Base-by-base conservation (phyloP, 1,140 invertebrate genomes). In the Eulimnadia texana region DNA sequence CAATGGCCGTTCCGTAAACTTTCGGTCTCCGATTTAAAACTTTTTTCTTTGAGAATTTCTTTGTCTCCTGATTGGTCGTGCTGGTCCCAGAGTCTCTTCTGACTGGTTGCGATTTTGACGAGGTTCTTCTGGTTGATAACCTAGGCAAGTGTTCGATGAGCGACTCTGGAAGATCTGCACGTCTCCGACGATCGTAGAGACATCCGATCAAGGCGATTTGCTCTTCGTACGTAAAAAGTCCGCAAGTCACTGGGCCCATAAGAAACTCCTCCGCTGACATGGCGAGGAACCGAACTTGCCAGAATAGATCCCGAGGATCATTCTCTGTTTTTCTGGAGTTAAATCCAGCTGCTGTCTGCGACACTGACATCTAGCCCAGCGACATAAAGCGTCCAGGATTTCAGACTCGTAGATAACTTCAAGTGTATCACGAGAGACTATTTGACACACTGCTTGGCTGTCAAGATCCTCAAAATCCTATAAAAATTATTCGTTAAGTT, bases 361-460 rank as follows among this genome's bases (percentile, higher is more conserved):
- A 66, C 84, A 86, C 57, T 82, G 78, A 3, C 81, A 79, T 22
- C 77, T 79, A 3, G 80, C 77, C 84, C 85, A 87, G 58, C 81
- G 76, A 20, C 79, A 76, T 42, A 85, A 65, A 3, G 82, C 82
- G 16, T 73, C 69, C 47, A 81, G 81, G 2, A 84, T 67, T 1
- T 77, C 67, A 1, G 75, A 71, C 67, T 84, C 82, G 51, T 72
- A 76, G 0, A 71, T 67, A 1, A 84, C 70, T 47, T 73, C 70
- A 13, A 85, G 69, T 3, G 77, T 81, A 60, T 84, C 79, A 1
- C 85, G 74, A 0, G 82, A 73, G 42, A 87, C 77, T 20, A 82
- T 72, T 0, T 76, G 71, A 1, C 86, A 69, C 54, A 81, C 78
- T 20, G 76, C 74, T 24, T 75, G 73, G n/a, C n/a, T n/a, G 27